Evolutionary conservation across 2,113 vertebrate genomes (phyloP).

Genomic region (Sebastes fasciatus): DNA sequence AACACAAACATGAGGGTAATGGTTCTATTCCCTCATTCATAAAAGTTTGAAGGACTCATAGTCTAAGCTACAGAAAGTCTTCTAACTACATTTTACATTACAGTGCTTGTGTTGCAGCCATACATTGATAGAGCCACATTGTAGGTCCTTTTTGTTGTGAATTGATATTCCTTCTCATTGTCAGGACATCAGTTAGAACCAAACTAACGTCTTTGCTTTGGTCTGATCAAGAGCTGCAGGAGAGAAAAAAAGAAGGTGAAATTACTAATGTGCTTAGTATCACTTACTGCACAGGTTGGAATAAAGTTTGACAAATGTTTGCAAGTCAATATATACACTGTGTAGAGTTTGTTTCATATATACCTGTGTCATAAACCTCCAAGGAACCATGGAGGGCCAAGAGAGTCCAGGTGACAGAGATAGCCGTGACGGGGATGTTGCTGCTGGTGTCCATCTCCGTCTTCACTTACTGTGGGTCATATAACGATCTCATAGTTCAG

Average conservation of each 20-base stretch:
- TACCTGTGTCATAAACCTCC: slow-evolving; percentile 95
- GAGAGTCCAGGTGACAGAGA: slow-evolving; percentile 90
- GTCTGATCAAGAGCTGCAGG: slow-evolving; percentile 91
- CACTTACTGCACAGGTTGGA: background rate
- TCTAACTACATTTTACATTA: slow-evolving; percentile 60
- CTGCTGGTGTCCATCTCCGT: slow-evolving; percentile 85
- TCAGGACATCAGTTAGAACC: slow-evolving; percentile 87
- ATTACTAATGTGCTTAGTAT: background rate
- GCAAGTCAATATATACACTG: background rate
- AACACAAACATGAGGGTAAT: background rate
- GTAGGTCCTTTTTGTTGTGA: slow-evolving; percentile 59
- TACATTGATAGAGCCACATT: slow-evolving; percentile 39
- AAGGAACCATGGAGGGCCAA: slow-evolving; percentile 89
- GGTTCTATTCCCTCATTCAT: slow-evolving; percentile 25
- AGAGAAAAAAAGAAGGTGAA: slow-evolving; percentile 41
- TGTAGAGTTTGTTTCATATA: slow-evolving; percentile 3
- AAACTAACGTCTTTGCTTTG: slow-evolving; percentile 91
- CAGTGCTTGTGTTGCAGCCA: slow-evolving; percentile 70
- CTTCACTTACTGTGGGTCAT: slow-evolving; percentile 71
- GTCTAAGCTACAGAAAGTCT: slow-evolving; percentile 55
- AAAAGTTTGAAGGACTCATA: background rate
- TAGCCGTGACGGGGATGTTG: slow-evolving; percentile 73
- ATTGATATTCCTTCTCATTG: slow-evolving; percentile 27
- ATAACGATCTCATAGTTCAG: background rate
- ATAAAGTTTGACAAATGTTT: slow-evolving; percentile 3